phyloP scores from a whole-genome alignment of 2,888 invertebrate species.

The Troglohyphantes excavatus region DNA sequence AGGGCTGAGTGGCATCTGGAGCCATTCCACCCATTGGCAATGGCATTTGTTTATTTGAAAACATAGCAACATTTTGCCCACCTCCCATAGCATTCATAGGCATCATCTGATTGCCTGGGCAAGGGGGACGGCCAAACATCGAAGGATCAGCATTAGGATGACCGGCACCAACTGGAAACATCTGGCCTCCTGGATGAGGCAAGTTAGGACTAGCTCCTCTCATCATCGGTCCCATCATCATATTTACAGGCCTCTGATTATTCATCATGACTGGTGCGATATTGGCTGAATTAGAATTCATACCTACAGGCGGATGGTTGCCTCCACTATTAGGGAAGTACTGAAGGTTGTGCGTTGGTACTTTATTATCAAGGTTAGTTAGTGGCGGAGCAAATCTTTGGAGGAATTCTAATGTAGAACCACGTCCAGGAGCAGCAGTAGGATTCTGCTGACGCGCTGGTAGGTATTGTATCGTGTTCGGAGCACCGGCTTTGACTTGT shows the following conservation, averaged over 20 bases:
- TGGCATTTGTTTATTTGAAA: slow-evolving; percentile 81
- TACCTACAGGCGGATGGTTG: slow-evolving; percentile 67
- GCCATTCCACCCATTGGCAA: slow-evolving; percentile 82
- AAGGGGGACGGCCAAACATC: slow-evolving; percentile 76
- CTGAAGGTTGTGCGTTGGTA: slow-evolving; percentile 88
- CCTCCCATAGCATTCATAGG: slow-evolving; percentile 80
- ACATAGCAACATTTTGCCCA: slow-evolving; percentile 71
- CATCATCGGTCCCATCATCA: slow-evolving; percentile 78
- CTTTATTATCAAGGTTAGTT: slow-evolving; percentile 87
- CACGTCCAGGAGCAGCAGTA: slow-evolving; percentile 84
- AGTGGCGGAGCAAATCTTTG: slow-evolving; percentile 94
- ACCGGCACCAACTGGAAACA: slow-evolving; percentile 66
- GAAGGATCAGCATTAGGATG: slow-evolving; percentile 72
- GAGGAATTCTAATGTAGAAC: slow-evolving; percentile 94
- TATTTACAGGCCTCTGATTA: slow-evolving; percentile 73
- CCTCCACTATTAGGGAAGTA: slow-evolving; percentile 87
- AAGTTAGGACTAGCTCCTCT: slow-evolving; percentile 75
- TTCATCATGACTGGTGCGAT: slow-evolving; percentile 67
- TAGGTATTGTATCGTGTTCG: slow-evolving; percentile 98
- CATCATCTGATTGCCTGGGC: slow-evolving; percentile 79
- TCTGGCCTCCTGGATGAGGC: slow-evolving; percentile 59
- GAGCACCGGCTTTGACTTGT: slow-evolving; percentile 97
- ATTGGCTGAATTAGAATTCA: slow-evolving; percentile 69
- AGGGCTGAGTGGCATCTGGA: slow-evolving; percentile 79
- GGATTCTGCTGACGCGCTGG: slow-evolving; percentile 93